Evolutionary conservation across 2,113 vertebrate species (phyloP), one percentile per base, ranked within the genome.

Genomic region (Brachyhypopomus occidentalis): DNA sequence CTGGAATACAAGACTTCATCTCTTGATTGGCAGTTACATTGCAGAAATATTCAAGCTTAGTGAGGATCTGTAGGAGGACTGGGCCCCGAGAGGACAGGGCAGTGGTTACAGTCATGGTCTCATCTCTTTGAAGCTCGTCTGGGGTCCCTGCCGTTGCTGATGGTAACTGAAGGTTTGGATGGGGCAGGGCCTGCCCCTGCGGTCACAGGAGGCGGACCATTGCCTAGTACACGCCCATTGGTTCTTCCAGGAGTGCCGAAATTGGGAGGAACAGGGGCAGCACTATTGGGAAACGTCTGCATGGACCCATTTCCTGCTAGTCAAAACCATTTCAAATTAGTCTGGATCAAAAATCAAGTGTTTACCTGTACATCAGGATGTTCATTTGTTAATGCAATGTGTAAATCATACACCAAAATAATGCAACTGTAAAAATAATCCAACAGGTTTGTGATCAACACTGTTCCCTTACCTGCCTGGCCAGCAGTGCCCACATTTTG

Each of bases 141-240:
- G 78, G 97, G 97, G 85, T 99, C 98, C 92, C 97, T 96, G 94
- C 97, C 96, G 20, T 96, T 99, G 91, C 94, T 97, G 87, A 97
- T 94, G 77, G 93, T 92, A 88, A 91, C 90, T 48, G 90, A 90
- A 86, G 95, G 93, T 82, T 96, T 96, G 77, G 91, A 83, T 0
- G 88, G 58, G 14, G 88, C 25, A 2, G 88, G 83, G 19, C 90
- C 74, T 90, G 84, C 89, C 80, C 86, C 90, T 76, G 84, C 89
- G 73, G 90, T 72, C 64, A 82, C 74, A 30, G 90, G 82, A 17
- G 93, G 90, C 86, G 93, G 90, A 86, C 90, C 92, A 75, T 94
- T 94, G 34, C 93, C 94, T 27, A 92, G 93, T 75, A 93, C 94
- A 60, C 96, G 95, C 38, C 95, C 96, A 78, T 89, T 95, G 84